Base-by-base conservation (phyloP, 2,888 invertebrate genomes). In the Marasmarcha lunaedactyla region DNA sequence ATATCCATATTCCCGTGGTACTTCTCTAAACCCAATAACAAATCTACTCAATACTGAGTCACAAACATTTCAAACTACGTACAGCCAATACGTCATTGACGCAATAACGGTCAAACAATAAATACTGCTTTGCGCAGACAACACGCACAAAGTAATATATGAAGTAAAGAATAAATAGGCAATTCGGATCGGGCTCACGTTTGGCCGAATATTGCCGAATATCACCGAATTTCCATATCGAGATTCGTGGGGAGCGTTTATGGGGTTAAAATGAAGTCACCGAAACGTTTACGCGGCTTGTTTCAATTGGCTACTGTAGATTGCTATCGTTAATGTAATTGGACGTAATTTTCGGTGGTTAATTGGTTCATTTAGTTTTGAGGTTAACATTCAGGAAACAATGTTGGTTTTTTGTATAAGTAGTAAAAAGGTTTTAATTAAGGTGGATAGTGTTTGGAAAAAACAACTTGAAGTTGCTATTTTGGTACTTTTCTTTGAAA, bases 141-240 rank as follows among this genome's bases (percentile, higher is more conserved):
- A 79, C 81, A 78, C 69, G 73, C 79, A 76, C 73, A 79, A 78
- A 79, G 83, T 84, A 84, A 84, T 84, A 83, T 84, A 84, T 84
- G 84, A 84, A 83, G 81, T 84, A 74, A 79, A 78, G 84, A 81
- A 84, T 84, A 84, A 84, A 84, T 81, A 84, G 84, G 83, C 84
- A 76, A 83, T 84, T 84, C 79, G 72, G 76, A 64, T 63, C 70
- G 65, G 63, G 60, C 79, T 63, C 84, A 84, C 84, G 84, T 84
- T 57, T 69, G 51, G 48, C 71, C 76, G 81, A 78, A 77, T 73
- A 79, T 77, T 68, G 73, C 71, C 77, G 83, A 84, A 79, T 81
- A 81, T 76, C 60, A 78, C 76, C 65, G 69, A 65, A 83, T 83
- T 81, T 78, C 79, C 83, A 83, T 83, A 78, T 63, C 73, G 73